Evolutionary conservation across 2,113 vertebrate species (phyloP), one percentile per base, ranked within the genome.

Genomic region (Cyprinodon variegatus): DNA sequence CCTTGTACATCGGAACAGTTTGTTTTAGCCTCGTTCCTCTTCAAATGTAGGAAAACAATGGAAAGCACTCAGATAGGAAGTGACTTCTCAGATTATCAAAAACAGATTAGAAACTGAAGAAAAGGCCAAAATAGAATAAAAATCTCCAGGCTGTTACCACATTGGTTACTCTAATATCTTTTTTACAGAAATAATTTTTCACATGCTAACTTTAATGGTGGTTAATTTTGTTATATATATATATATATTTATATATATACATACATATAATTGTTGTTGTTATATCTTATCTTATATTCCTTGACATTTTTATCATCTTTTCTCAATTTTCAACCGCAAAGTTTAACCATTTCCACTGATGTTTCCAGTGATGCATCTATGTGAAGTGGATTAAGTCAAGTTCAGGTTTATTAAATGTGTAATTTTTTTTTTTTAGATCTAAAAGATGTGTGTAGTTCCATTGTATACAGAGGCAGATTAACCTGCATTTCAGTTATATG

Each of bases 1-100:
- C 94, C 94, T 95, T 94, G 93, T 91, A 77, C 89, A 91, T 92
- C 83, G 93, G 94, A 95, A 94, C 92, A 93, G 78, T 79, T 87
- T 90, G 92, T 95, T 94, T 94, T 83, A 92, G 89, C 88, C 86
- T 91, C 87, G 94, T 93, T 94, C 84, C 88, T 92, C 84, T 74
- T 82, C 93, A 93, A 93, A 93, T 79, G 79, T 79, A 83, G 83
- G 84, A 77, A 93, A 93, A 94, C 92, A 95, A 93, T 93, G 72
- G 91, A 82, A 81, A 68, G 43, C 77, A 61, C 82, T 72, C 68
- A 59, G 80, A 86, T 87, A 91, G 94, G 94, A 94, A 95, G 92
- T 93, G 89, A 92, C 91, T 92, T 94, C 84, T 86, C 76, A 73
- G 79, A 81, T 45, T 93, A 93, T 94, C 90, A 92, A 91, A 93